phyloP scores from a whole-genome alignment of 1,140 invertebrate species.

The Dendrolimus kikuchii region DNA sequence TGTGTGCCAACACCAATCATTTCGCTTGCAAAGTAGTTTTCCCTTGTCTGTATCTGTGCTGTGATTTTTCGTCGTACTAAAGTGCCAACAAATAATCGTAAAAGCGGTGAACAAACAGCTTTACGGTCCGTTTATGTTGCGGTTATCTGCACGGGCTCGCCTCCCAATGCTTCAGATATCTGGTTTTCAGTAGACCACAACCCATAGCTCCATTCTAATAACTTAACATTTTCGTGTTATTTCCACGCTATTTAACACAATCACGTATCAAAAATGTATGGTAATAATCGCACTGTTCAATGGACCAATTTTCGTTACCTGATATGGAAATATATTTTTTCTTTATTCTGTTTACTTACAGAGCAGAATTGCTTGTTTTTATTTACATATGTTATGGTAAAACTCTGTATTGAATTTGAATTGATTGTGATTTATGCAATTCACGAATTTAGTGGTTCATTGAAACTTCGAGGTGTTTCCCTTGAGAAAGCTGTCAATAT shows the following conservation, averaged over 20 bases:
- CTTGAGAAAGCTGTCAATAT: slow-evolving; percentile 13
- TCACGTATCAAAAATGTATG: slow-evolving; percentile 11
- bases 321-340: too few relatives aligned
- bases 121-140: slow-evolving; percentile 25
- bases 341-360: too few relatives aligned
- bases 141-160: slow-evolving; percentile 16
- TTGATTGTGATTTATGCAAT: slow-evolving; percentile 29
- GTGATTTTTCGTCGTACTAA: slow-evolving; percentile 9
- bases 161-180: slow-evolving; percentile 13
- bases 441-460: slow-evolving; percentile 24
- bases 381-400: too few relatives aligned
- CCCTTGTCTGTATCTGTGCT: slow-evolving; percentile 1
- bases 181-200: slow-evolving; percentile 13
- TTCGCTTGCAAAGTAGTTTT: slow-evolving; percentile 10
- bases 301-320: too few relatives aligned
- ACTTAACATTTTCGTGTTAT: slow-evolving; percentile 7
- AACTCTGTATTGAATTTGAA: too few relatives aligned
- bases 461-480: slow-evolving; percentile 20
- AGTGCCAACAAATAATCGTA: slow-evolving; percentile 24
- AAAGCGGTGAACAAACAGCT: slow-evolving; percentile 25
- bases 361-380: too few relatives aligned
- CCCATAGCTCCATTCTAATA: slow-evolving; percentile 13
- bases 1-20: neutral
- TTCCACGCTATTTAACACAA: slow-evolving; percentile 5
- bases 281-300: neutral